Base-by-base conservation (phyloP, 1,140 invertebrate genomes). In the Tyrophagus putrescentiae region DNA sequence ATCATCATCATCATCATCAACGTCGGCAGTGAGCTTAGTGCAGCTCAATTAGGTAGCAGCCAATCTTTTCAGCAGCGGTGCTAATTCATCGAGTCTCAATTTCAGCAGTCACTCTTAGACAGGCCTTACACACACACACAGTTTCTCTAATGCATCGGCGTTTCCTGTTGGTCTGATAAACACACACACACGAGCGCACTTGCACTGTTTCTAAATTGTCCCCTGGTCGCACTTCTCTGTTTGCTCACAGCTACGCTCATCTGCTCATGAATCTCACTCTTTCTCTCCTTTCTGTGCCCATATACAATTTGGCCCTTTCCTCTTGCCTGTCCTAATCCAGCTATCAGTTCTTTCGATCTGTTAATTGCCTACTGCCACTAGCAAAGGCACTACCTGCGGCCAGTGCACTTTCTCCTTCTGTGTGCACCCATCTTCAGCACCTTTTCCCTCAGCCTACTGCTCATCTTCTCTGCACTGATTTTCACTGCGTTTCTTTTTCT, bases 21-120 rank as follows among this genome's bases (percentile, higher is more conserved):
- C n/a, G n/a, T 48, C 45, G 45, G 7, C 7, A 7, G 7, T 6
- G 45, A 48, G 45, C 45, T 48, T 48, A 48, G 45, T 48, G 45
- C 23, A 48, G 45, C 45, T 48, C 45, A 48, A 48, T 48, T 48
- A 48, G 45, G 45, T 48, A 48, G 45, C 6, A 48, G 45, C 7
- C 45, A 48, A 48, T 48, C 45, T 48, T 21, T n/a, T n/a, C n/a
- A n/a, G n/a, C n/a, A 29, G 7, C 45, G 45, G 13, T 39, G 21
- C 45, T 48, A 48, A 48, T 48, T 48, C 45, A 48, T 48, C 31
- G 23, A 29, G 13, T 29, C 45, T 7, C 7, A 48, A 7, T 48
- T 48, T 9, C 9, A 7, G 45, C 45, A 6, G 45, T n/a, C n/a
- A n/a, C n/a, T n/a, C n/a, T n/a, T n/a, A n/a, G n/a, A n/a, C n/a